A percentile compares a stretch with the other conserved stretches of the same genome.
phyloP scores from a whole-genome alignment of 1,140 invertebrate genomes.

The Zaprionus africanus region DNA sequence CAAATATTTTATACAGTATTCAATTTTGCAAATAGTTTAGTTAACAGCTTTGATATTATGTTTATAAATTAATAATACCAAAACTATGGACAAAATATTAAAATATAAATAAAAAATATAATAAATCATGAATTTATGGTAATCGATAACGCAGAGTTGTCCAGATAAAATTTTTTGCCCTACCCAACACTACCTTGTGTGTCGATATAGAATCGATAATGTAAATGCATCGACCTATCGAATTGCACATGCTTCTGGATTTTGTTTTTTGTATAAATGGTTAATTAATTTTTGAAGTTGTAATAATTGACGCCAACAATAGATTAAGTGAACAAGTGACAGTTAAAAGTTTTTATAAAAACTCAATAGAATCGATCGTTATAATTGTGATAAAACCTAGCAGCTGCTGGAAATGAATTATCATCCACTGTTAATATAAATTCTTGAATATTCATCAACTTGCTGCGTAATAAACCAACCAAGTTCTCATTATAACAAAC shows the following conservation, averaged over 20 bases:
- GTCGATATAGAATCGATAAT: slow-evolving; percentile 15
- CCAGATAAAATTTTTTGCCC: background rate
- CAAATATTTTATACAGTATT: background rate
- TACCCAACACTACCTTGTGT: background rate
- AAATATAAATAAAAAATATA: background rate
- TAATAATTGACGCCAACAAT: background rate
- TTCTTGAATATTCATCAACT: slow-evolving; percentile 14
- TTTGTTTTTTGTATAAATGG: slow-evolving; percentile 32
- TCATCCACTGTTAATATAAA: slow-evolving; percentile 16
- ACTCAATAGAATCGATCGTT: background rate
- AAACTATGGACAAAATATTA: background rate
- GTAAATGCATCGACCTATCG: slow-evolving; percentile 18
- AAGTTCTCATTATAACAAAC: background rate
- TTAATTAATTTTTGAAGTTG: slow-evolving; percentile 6
- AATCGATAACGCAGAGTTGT: background rate
- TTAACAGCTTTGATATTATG: background rate
- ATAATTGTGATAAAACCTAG: background rate
- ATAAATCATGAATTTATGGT: background rate
- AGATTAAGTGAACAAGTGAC: background rate
- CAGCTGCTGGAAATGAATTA: background rate
- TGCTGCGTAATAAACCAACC: slow-evolving; percentile 35
- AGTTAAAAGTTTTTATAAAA: slow-evolving; percentile 4
- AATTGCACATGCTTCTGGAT: slow-evolving; percentile 57
- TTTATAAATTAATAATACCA: background rate
- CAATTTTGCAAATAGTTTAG: background rate